Base-by-base conservation (phyloP, 2,888 invertebrate genomes). In the Apamea monoglypha region DNA sequence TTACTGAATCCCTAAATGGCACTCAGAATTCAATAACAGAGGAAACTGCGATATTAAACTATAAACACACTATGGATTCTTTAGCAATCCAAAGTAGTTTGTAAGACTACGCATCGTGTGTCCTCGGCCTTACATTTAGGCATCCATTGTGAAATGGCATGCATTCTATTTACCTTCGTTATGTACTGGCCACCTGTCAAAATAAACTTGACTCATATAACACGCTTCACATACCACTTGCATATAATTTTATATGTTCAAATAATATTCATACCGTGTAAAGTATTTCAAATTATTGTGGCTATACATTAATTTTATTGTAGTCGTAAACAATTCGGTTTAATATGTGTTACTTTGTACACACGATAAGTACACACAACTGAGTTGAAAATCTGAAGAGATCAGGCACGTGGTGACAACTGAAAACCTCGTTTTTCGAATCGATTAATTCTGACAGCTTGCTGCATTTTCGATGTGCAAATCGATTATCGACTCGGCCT, bases 181-280 rank as follows among this genome's bases (percentile, higher is more conserved):
- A 64, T 85, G 68, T 80, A 76, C 69, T 47, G 32, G 76, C 74
- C 71, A 78, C 67, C 76, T 85, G 79, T 74, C 66, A 79, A 87
- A 87, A 87, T 87, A 87, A 78, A 84, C 81, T 86, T 76, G 72
- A 80, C 74, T 83, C 76, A 73, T 74, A 76, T 76, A 82, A 32
- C 63, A 78, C 82, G 82, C 82, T 72, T 77, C 76, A 75, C 63
- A 71, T 50, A 56, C 16, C 66, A n/a, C 12, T 66, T 74, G 76
- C 61, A 76, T 74, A 71, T 74, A 70, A 78, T 77, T 75, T 68
- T 67, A 78, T 50, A 61, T 50, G 29, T 59, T 76, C 53, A 61
- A 64, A 74, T 63, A 68, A 76, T 64, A 68, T 71, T 14, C 29
- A 67, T 63, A 75, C 21, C 2, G 1, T 16, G 14, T 53, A 56